phyloP scores from a whole-genome alignment of 1,140 invertebrate genomes.

The Drosophila ambigua region DNA sequence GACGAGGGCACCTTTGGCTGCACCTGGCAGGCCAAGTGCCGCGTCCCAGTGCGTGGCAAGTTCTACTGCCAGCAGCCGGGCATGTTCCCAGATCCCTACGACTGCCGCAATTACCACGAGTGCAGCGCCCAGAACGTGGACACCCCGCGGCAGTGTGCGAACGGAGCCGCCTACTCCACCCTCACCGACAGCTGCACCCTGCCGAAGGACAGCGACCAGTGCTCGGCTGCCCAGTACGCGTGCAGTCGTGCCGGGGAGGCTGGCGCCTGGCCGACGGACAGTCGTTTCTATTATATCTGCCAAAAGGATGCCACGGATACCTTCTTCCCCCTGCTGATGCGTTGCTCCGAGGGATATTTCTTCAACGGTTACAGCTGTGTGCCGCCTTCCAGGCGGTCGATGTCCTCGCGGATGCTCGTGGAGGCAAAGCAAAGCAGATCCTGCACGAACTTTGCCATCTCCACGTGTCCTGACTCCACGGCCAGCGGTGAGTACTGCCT shows the following conservation, averaged over 20 bases:
- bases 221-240: slow-evolving; percentile 51
- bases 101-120: slow-evolving; percentile 80
- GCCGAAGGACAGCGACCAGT: slow-evolving; percentile 46
- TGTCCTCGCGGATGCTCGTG: neutral
- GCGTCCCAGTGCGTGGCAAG: slow-evolving; percentile 57
- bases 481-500: slow-evolving; percentile 4
- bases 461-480: slow-evolving; percentile 6
- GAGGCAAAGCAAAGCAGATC: neutral
- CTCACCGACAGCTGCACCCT: slow-evolving; percentile 52
- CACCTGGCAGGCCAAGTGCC: slow-evolving; percentile 57
- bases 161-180: slow-evolving; percentile 61
- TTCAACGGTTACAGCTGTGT: slow-evolving; percentile 60
- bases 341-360: slow-evolving; percentile 54
- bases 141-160: slow-evolving; percentile 54
- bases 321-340: slow-evolving; percentile 69
- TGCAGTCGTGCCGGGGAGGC: slow-evolving; percentile 62
- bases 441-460: slow-evolving; percentile 19
- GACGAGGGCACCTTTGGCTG: slow-evolving; percentile 68
- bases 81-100: slow-evolving; percentile 80
- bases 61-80: slow-evolving; percentile 71
- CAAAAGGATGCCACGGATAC: slow-evolving; percentile 32
- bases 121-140: slow-evolving; percentile 63
- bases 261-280: slow-evolving; percentile 64
- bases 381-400: neutral
- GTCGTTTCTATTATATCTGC: slow-evolving; percentile 78